Conservation (phyloP, 2,113 vertebrate species). For the Caranx melampygus region DNA sequence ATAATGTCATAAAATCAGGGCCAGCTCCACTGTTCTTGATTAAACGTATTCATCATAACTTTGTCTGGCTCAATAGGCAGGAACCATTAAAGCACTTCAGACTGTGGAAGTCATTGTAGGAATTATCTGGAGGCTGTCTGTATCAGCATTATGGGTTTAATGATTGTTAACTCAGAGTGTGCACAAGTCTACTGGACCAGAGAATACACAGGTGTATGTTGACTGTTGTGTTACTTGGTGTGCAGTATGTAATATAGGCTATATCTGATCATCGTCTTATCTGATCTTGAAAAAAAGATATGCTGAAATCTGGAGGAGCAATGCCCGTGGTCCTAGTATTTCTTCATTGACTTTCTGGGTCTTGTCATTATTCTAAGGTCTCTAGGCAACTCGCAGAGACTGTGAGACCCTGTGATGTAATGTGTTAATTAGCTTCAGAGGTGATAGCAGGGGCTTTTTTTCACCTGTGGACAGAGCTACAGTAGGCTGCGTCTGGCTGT, state of each 20-base stretch:
- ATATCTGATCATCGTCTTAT: not conserved
- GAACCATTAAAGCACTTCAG: constrained; percentile 35
- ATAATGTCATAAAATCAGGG: constrained; percentile 55
- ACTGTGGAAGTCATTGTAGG: constrained; percentile 37
- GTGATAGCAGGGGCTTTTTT: constrained; percentile 3
- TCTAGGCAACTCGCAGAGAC: constrained; percentile 25
- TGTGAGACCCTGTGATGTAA: constrained; percentile 16
- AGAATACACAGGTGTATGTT: not conserved
- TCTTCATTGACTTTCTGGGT: constrained; percentile 17
- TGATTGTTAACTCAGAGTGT: not conserved
- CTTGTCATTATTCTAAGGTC: constrained; percentile 13
- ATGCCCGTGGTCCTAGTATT: not conserved
- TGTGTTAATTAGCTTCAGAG: constrained; percentile 19
- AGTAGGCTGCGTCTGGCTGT: not conserved
- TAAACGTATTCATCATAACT: constrained; percentile 59
- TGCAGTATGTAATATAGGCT: not conserved
- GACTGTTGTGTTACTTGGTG: constrained; percentile 6
- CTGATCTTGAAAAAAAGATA: not conserved
- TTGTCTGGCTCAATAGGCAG: constrained; percentile 30
- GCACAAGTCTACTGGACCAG: not conserved
- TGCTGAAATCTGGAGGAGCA: not conserved
- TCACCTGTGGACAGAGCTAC: constrained; percentile 17
- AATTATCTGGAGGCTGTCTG: constrained; percentile 21
- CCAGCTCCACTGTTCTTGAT: constrained; percentile 54
- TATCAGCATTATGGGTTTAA: constrained; percentile 20